Evolutionary conservation across 2,113 vertebrate species (phyloP).

Genomic region (Choloepus hoffmanni): DNA sequence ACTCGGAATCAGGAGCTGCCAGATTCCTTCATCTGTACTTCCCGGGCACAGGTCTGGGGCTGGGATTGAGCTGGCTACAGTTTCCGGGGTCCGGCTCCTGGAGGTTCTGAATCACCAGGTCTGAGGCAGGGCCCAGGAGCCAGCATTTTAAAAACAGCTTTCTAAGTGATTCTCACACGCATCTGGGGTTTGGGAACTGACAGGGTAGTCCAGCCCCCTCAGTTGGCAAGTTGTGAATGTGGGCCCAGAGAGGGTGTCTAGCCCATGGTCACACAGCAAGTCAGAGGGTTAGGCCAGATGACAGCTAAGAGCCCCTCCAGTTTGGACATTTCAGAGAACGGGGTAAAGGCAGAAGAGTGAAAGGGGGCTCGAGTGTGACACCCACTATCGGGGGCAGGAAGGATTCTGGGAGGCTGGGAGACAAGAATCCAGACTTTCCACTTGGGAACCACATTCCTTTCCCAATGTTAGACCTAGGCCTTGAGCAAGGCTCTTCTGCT

Average conservation of each 20-base stretch:
- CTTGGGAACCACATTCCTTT: not conserved
- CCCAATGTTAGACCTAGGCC: not conserved
- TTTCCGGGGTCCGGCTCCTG: not conserved
- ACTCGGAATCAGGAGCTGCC: not conserved
- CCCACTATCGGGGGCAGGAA: not conserved
- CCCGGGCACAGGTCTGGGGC: not conserved
- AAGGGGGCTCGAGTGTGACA: not conserved
- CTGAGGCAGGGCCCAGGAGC: not conserved
- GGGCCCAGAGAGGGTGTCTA: slow-evolving; percentile 7
- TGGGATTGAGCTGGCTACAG: not conserved
- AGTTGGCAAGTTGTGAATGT: not conserved
- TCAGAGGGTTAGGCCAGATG: not conserved
- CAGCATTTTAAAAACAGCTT: not conserved
- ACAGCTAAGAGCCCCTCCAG: not conserved
- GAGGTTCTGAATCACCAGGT: not conserved
- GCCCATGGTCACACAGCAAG: not conserved
- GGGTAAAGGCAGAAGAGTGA: not conserved
- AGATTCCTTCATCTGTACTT: not conserved
- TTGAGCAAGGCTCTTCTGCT: not conserved
- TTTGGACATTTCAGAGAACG: not conserved
- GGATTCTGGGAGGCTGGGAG: not conserved
- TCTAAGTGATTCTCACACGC: not conserved
- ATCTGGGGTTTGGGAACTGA: not conserved
- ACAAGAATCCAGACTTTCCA: too few species aligned
- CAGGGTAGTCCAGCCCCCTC: not conserved